Evolutionary conservation across 1,140 invertebrate genomes (phyloP), one percentile per base, ranked within the genome.

Genomic region (Hyphantria cunea): DNA sequence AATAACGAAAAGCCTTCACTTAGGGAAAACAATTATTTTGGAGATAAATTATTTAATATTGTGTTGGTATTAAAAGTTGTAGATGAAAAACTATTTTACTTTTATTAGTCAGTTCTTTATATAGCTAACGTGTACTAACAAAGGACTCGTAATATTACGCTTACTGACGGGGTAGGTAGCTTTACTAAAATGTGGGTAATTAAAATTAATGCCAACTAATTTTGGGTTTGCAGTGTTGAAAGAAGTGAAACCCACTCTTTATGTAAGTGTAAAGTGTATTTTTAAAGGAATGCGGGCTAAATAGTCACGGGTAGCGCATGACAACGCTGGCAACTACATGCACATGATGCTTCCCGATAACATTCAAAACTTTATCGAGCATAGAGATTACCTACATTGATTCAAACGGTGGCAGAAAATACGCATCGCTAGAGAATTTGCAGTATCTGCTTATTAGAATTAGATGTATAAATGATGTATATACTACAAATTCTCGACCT

Each of bases 141-240:
- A 68, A 63, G 31, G 58, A 49, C 48, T 41, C 47, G 60, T 64
- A 39, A 10, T 58, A 39, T 60, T 54, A 61, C 62, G 72, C 73
- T 74, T 76, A 53, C 47, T 70, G 32, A 47, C 50, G 72, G 74
- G 77, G 74, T 77, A 74, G 77, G 74, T 77, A 74, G 74, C 80
- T 80, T 81, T 55, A 68, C 73, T 78, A 73, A 78, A 62, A 71
- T 58, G 62, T 50, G 70, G 78, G 71, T 68, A 55, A 59, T 49
- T 66, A 60, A 55, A 67, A 75, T 76, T 85, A 88, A 87, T 85
- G 64, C 73, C 70, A 63, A 86, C 80, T 87, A 87, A 89, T 90
- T 89, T 89, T 87, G 85, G 84, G 79, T 90, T 89, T 84, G 74
- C 88, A 90, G 88, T 82, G 86, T 83, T 90, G 84, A 90, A 78